A percentile compares a stretch with the other conserved stretches of the same genome.
Conservation (phyloP, 2,797 vertebrate species). For the Hypotaenidia philippensis region DNA sequence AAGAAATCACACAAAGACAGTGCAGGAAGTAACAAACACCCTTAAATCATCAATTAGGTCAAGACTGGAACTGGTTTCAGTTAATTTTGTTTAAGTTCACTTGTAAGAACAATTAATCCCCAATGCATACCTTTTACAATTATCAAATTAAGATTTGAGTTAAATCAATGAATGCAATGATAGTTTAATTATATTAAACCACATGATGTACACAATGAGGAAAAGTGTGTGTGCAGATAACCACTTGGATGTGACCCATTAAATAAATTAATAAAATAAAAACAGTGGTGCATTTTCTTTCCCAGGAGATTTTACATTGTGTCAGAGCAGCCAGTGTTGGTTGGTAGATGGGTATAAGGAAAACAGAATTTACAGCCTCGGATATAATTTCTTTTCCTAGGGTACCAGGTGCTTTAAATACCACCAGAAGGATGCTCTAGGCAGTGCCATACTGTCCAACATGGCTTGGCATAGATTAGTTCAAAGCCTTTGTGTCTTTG, state of each 20-base stretch:
- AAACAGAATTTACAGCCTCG: constrained; percentile 48
- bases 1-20: constrained; percentile 62
- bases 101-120: constrained; percentile 70
- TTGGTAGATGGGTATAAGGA: constrained; percentile 37
- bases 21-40: constrained; percentile 16
- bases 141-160: constrained; percentile 71
- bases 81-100: constrained; percentile 66
- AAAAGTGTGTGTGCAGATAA: constrained; percentile 44
- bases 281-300: constrained; percentile 20
- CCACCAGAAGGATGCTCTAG: constrained; percentile 83
- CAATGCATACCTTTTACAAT: constrained; percentile 57
- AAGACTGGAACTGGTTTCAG: background rate
- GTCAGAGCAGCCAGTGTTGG: constrained; percentile 21
- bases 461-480: constrained; percentile 80
- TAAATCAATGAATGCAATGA: constrained; percentile 41
- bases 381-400: constrained; percentile 65
- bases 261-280: constrained; percentile 51
- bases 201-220: constrained; percentile 56
- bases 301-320: constrained; percentile 39
- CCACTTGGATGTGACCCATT: constrained; percentile 2
- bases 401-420: constrained; percentile 83
- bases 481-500: constrained; percentile 80
- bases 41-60: background rate
- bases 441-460: constrained; percentile 77
- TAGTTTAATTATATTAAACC: constrained; percentile 73